Conservation (phyloP, 2,888 invertebrate species). For the Drosophila antonietae region DNA sequence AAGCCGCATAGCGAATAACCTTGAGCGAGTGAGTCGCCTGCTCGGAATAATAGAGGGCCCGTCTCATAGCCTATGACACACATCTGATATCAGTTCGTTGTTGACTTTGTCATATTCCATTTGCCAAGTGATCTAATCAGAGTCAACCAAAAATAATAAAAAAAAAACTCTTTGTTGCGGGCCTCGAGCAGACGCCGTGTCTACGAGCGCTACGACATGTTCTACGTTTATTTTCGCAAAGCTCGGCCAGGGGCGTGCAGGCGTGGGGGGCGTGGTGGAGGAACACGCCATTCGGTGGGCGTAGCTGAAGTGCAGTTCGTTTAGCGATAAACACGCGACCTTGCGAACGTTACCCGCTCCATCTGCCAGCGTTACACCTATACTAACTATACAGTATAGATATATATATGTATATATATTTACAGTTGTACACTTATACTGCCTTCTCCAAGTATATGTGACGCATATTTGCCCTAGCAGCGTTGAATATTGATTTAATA, state of each 20-base stretch:
- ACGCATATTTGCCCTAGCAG: slow-evolving; percentile 77
- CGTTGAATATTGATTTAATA: slow-evolving; percentile 76
- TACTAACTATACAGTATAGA: background rate
- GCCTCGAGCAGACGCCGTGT: slow-evolving; percentile 55
- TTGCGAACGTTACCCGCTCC: slow-evolving; percentile 46
- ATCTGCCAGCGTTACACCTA: slow-evolving; percentile 28
- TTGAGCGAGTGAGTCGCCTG: background rate
- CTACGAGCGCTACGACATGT: slow-evolving; percentile 68
- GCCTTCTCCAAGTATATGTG: slow-evolving; percentile 26
- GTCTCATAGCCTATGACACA: slow-evolving; percentile 41
- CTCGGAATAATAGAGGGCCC: slow-evolving; percentile 38
- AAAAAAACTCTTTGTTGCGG: slow-evolving; percentile 18
- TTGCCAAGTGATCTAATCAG: slow-evolving; percentile 65
- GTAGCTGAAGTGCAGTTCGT: slow-evolving; percentile 71
- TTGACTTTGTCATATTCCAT: slow-evolving; percentile 3
- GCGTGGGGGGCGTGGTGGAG: background rate
- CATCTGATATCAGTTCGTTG: slow-evolving; percentile 34
- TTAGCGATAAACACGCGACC: slow-evolving; percentile 77
- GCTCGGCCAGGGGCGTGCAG: background rate
- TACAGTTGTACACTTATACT: slow-evolving; percentile 13
- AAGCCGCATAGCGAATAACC: slow-evolving; percentile 3
- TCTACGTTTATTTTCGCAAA: slow-evolving; percentile 16
- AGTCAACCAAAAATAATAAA: background rate
- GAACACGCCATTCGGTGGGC: slow-evolving; percentile 66
- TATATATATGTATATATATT: slow-evolving; percentile 10